Evolutionary conservation across 2,113 vertebrate species (phyloP).

Genomic region (Chlamydotis undulata): DNA sequence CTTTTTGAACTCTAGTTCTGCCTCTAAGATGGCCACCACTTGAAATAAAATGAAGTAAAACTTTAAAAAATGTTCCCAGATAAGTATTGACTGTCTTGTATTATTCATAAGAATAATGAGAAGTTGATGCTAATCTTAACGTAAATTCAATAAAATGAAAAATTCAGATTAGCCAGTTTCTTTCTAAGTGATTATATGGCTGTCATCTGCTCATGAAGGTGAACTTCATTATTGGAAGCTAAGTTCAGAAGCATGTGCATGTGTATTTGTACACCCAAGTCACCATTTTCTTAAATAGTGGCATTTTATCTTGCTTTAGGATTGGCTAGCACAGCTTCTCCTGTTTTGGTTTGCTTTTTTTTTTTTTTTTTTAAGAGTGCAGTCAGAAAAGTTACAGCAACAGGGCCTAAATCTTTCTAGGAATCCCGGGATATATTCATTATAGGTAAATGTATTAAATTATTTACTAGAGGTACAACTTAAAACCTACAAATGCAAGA

Average conservation of each 20-base stretch:
- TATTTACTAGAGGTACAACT: constrained; percentile 39
- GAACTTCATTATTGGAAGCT: neutral
- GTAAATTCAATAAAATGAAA: neutral
- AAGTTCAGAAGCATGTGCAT: constrained; percentile 19
- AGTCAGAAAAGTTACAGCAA: neutral
- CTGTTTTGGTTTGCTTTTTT: neutral
- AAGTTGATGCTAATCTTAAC: neutral
- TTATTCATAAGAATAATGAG: neutral
- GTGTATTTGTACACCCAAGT: neutral
- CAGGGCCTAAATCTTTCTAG: neutral
- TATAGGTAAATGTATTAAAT: neutral
- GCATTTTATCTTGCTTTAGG: neutral
- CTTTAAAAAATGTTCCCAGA: neutral
- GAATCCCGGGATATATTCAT: neutral
- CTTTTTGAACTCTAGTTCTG: neutral
- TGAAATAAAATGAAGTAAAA: neutral
- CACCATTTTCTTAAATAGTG: neutral
- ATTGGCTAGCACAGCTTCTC: neutral
- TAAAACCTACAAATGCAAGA: constrained; percentile 71
- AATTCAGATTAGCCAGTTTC: neutral
- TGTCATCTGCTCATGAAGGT: neutral
- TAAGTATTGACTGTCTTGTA: neutral
- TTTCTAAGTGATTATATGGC: neutral
- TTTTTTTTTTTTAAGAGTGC: neutral
- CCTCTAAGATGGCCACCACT: neutral